Base-by-base conservation (phyloP, 2,113 vertebrate genomes). In the Brachypodius melanocephalos region DNA sequence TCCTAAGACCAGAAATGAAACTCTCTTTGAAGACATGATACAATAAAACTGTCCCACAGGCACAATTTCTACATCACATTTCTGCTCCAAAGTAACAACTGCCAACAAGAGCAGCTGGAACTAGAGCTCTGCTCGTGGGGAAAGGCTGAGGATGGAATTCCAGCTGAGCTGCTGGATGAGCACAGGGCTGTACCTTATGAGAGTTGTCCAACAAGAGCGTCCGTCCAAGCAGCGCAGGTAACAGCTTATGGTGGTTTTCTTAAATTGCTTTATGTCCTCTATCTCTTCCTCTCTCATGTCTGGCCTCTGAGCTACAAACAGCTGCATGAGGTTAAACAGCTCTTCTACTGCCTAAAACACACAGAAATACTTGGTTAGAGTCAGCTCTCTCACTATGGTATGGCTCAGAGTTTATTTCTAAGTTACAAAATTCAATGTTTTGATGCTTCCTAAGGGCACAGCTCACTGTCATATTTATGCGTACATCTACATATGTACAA, bases 221-320 rank as follows among this genome's bases (percentile, higher is more conserved):
- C 99, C 99, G 19, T 99, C 99, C 98, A 99, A 98, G 96, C 99
- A 99, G 96, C 99, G 99, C 93, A 99, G 98, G 95, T 99, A 99
- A 97, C 99, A 99, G 98, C 98, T 99, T 97, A 99, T 99, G 90
- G 99, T 99, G 79, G 99, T 99, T 97, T 99, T 99, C 98, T 99
- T 99, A 89, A 99, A 99, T 97, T 99, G 99, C 73, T 99, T 99
- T 69, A 99, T 97, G 86, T 99, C 99, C 95, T 99, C 99, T 93
- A 99, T 91, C 91, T 99, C 99, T 62, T 99, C 99, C 72, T 99
- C 99, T 91, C 98, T 98, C 99, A 99, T 99, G 96, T 99, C 99
- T 72, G 98, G 97, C 45, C 99, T 98, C 98, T 99, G 99, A 76
- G 99, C 99, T 98, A 99, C 99, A 63, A 99, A 99, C 40, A 99